Conservation (phyloP, 2,888 invertebrate species). For the Hyles lineata region DNA sequence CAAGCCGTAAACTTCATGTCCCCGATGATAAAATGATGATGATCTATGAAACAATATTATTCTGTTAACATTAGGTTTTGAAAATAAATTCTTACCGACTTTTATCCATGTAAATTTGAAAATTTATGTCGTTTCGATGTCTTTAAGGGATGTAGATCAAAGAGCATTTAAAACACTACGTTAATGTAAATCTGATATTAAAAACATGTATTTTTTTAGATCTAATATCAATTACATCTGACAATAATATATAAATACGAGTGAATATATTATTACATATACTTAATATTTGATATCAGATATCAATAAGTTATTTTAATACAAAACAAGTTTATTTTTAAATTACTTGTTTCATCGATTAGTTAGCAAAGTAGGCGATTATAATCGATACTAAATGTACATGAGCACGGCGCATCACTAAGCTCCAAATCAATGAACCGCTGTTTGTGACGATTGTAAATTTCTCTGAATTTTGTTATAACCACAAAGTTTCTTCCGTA, state of each 20-base stretch:
- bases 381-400: not conserved
- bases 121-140: not conserved
- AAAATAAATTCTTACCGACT: not conserved
- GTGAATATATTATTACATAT: too few species aligned
- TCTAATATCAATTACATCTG: too few species aligned
- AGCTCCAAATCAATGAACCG: constrained; percentile 40
- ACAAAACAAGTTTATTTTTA: too few species aligned
- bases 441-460: constrained; percentile 41
- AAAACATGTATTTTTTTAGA: too few species aligned
- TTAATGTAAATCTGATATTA: not conserved
- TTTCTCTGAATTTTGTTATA: constrained; percentile 30
- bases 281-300: too few species aligned
- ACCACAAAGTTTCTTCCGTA: not conserved
- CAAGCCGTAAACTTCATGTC: too few species aligned
- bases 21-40: too few species aligned
- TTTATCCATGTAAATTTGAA: constrained; percentile 8
- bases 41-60: too few species aligned
- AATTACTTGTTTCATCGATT: not conserved
- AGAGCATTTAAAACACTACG: too few species aligned
- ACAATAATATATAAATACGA: too few species aligned
- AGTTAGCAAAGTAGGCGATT: not conserved
- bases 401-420: constrained; percentile 32
- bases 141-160: not conserved
- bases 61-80: not conserved
- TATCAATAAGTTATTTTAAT: too few species aligned